Base-by-base conservation (phyloP, 1,140 invertebrate genomes). In the Dendrolimus kikuchii region DNA sequence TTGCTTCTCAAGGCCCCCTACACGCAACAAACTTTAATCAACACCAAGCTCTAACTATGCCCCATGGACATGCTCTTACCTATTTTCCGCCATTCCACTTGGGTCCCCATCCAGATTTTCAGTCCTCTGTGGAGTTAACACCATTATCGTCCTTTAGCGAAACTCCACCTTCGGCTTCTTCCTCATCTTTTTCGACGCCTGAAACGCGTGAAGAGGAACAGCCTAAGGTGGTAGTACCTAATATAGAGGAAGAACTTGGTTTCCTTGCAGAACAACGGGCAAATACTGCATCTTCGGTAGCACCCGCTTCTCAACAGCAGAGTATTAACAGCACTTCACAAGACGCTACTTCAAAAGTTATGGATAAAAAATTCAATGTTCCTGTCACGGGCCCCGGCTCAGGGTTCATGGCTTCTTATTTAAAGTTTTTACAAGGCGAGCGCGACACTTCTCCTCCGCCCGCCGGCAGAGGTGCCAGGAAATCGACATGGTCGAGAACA, bases 181-280 rank as follows among this genome's bases (percentile, higher is more conserved):
- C 81, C 54, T 86, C 86, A 75, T 87, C 85, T 55, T 86, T 86
- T 80, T 87, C 86, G 53, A 84, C 84, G 51, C 81, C 87, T 60
- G 87, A 88, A 86, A 88, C 83, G 68, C 88, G 85, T 76, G 88
- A 89, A 68, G 91, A 92, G 59, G 91, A 92, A 71, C 90, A 92
- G 77, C 92, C 92, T 56, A 93, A 95, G 89, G 93, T 95, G 62
- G 93, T 95, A 65, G 93, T 95, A 65, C 93, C 93, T 57, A 94
- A 95, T 88, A 94, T 95, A 80, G 93, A 95, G 81, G 93, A 95
- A 86, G 94, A 95, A 87, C 86, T 95, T 71, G 92, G 92, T 78
- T 94, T 93, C 83, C 86, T 95, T 78, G 88, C 89, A 77, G 90
- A 91, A 77, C 90, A 91, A 86, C 87, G 88, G 52, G 86, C 77